A percentile compares a stretch with the other conserved stretches of the same genome.
These are phyloP conservation scores for Pseudochirops cupreus DNA, from an alignment of 2,797 vertebrate genomes.

Conservation along the genomic window DNA sequence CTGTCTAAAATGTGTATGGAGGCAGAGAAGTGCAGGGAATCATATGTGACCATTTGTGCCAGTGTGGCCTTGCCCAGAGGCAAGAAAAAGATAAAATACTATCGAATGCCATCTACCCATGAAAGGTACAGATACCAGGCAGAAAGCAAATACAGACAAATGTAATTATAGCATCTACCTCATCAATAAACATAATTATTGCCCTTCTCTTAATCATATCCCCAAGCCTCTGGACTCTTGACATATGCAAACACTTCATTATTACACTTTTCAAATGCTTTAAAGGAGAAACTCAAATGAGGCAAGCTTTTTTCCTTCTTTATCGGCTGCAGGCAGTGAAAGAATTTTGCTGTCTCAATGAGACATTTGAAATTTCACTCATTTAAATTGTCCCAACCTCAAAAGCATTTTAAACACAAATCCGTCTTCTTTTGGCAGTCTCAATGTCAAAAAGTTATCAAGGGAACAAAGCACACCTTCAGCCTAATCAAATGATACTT, in stretches of 20 bases:
- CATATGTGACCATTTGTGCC: not conserved
- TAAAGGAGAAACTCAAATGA: constrained; percentile 73
- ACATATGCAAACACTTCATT: constrained; percentile 45
- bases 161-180: constrained; percentile 20
- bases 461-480: constrained; percentile 64
- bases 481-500: constrained; percentile 66
- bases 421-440: constrained; percentile 69
- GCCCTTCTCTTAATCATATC: constrained; percentile 56
- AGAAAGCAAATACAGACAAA: not conserved
- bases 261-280: constrained; percentile 72
- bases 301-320: constrained; percentile 62
- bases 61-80: not conserved
- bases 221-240: constrained; percentile 64
- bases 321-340: constrained; percentile 70
- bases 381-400: constrained; percentile 77
- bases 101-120: not conserved
- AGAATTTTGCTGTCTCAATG: constrained; percentile 68
- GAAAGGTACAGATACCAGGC: constrained; percentile 27
- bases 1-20: constrained; percentile 1
- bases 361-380: constrained; percentile 77
- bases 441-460: constrained; percentile 77
- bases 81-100: constrained; percentile 26
- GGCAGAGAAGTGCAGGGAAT: not conserved
- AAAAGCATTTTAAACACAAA: constrained; percentile 74
- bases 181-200: constrained; percentile 60